phyloP scores from a whole-genome alignment of 2,888 invertebrate species.

The Molanna angustata region DNA sequence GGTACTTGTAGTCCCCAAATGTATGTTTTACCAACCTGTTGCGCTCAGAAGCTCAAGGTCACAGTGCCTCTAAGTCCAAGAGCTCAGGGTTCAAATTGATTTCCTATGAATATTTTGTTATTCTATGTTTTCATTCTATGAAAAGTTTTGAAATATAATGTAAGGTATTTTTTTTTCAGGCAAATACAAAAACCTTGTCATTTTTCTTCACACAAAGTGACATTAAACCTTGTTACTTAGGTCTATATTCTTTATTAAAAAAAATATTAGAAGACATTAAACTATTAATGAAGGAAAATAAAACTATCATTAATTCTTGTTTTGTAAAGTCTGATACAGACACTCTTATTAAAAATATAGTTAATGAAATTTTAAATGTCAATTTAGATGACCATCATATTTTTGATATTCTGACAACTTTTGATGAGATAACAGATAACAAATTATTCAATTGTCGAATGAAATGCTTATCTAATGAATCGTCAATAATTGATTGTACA shows the following conservation, averaged over 20 bases:
- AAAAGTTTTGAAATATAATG: too few species aligned
- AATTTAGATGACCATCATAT: neutral
- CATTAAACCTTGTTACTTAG: slow-evolving; percentile 18
- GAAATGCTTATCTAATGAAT: slow-evolving; percentile 6
- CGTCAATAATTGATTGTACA: neutral
- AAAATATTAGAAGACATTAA: slow-evolving; percentile 19
- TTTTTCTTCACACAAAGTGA: slow-evolving; percentile 12
- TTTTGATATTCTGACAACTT: too few species aligned
- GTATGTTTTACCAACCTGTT: too few species aligned
- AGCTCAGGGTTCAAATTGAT: too few species aligned
- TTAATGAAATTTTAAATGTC: slow-evolving; percentile 8
- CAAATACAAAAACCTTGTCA: slow-evolving; percentile 11
- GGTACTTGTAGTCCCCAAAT: too few species aligned
- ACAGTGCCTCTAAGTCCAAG: too few species aligned
- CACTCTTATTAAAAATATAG: slow-evolving; percentile 14
- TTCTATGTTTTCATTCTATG: too few species aligned
- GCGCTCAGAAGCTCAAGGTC: too few species aligned
- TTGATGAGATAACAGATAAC: too few species aligned
- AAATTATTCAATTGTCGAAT: too few species aligned
- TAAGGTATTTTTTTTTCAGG: slow-evolving; percentile 21
- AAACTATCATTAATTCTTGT: neutral
- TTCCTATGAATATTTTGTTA: too few species aligned
- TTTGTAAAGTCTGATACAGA: slow-evolving; percentile 4
- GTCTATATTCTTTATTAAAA: slow-evolving; percentile 14
- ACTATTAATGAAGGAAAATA: slow-evolving; percentile 12